Evolutionary conservation across 2,113 vertebrate species (phyloP), one percentile per base, ranked within the genome.

Genomic region (Glareola pratincola): DNA sequence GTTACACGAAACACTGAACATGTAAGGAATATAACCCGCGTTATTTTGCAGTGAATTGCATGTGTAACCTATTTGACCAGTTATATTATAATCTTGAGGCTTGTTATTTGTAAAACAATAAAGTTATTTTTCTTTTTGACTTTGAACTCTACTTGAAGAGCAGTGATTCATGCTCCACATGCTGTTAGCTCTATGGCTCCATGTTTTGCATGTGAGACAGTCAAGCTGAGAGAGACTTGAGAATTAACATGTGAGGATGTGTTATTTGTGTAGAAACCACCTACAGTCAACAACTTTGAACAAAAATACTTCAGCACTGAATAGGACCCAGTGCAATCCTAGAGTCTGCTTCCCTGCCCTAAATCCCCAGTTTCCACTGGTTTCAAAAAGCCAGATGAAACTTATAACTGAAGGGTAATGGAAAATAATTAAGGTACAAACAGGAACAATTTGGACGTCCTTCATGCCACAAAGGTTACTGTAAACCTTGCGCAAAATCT

Each of bases 231-330:
- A 72, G 45, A 74, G 26, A 30, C 66, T 63, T 21, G 60, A 86
- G 76, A 90, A 71, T 51, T 36, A 29, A 41, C 32, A 5, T 75
- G 77, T 62, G 84, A 74, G 88, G 73, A 87, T 57, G 90, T 90
- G 90, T 62, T 69, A 90, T 30, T 66, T 13, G 69, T 73, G 81
- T 53, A 37, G 75, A 85, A 94, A 79, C 92, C 90, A 79, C 74
- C 84, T 22, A 66, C 81, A 62, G 62, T 24, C 84, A 95, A 82
- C 60, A 94, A 24, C 36, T 26, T 14, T 11, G 39, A 24, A 30
- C n/a, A 77, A 27, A 95, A 94, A 92, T 73, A n/a, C 37, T 18
- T n/a, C 76, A n/a, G 83, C 4, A 2, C 54, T 16, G 34, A 50
- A 19, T 1, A 84, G 82, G 64, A 77, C 56, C 47, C 75, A 56